Evolutionary conservation across 2,113 vertebrate genomes (phyloP).

Genomic region (Myodes glareolus): DNA sequence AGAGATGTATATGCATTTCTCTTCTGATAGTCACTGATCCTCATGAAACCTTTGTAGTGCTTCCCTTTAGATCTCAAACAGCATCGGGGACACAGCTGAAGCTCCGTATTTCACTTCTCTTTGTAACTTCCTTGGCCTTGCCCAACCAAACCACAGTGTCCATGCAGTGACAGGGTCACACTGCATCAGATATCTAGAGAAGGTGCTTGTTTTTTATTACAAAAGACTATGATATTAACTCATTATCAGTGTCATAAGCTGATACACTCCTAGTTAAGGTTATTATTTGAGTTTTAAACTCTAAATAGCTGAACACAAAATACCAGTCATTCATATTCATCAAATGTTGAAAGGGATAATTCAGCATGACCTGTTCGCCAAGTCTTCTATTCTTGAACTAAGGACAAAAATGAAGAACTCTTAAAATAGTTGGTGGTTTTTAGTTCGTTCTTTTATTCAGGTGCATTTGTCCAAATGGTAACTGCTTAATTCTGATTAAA

Average conservation of each 20-base stretch:
- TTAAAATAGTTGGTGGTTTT: conserved; percentile 22
- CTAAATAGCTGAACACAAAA: background rate
- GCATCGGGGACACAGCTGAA: background rate
- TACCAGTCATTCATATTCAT: background rate
- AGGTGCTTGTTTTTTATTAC: background rate
- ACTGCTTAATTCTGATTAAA: conserved; percentile 10
- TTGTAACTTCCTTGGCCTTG: background rate
- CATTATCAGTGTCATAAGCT: background rate
- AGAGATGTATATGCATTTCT: background rate
- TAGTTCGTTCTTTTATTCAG: background rate
- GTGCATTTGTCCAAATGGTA: background rate
- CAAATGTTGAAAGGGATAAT: background rate
- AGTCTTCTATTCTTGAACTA: background rate
- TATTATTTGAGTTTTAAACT: background rate
- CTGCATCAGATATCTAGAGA: background rate
- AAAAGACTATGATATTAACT: background rate
- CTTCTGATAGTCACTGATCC: background rate
- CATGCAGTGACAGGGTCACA: background rate
- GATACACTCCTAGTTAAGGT: background rate
- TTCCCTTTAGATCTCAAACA: background rate
- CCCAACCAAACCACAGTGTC: background rate
- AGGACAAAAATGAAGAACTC: background rate
- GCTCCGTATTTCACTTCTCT: background rate
- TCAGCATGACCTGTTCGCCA: background rate
- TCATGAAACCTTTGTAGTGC: background rate